Evolutionary conservation across 1,140 invertebrate genomes (phyloP).

Genomic region (Drosophila dunni): DNA sequence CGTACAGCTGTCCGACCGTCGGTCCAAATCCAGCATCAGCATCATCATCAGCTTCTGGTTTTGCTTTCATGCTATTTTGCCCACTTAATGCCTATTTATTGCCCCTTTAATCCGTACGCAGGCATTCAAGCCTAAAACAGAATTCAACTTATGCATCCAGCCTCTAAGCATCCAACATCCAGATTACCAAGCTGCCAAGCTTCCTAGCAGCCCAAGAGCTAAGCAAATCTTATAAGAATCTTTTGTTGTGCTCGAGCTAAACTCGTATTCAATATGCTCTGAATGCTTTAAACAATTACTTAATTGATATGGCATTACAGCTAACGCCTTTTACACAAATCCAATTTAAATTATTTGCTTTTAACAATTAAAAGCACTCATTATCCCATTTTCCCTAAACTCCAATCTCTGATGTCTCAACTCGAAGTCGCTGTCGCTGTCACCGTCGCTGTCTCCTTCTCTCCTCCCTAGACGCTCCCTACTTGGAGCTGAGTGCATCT

Average conservation of each 20-base stretch:
- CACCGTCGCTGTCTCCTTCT: not conserved
- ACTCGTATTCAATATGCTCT: slow-evolving; percentile 17
- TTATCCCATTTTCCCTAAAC: not conserved
- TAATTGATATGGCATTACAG: slow-evolving; percentile 71
- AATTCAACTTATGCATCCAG: slow-evolving; percentile 42
- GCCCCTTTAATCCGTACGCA: slow-evolving; percentile 67
- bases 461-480: not conserved
- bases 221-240: no score
- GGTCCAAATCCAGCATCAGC: slow-evolving; percentile 20
- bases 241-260: no score
- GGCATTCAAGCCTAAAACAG: slow-evolving; percentile 52
- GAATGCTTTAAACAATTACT: slow-evolving; percentile 63
- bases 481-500: not conserved
- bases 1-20: no score
- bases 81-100: slow-evolving; percentile 81
- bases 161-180: slow-evolving; percentile 20
- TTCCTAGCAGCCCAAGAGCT: no score
- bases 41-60: slow-evolving; percentile 5
- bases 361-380: slow-evolving; percentile 42
- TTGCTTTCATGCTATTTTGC: slow-evolving; percentile 31
- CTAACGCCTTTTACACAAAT: slow-evolving; percentile 35
- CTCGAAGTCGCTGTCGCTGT: no score
- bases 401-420: not conserved
- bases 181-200: slow-evolving; percentile 9
- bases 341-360: slow-evolving; percentile 63